Evolutionary conservation across 1,140 invertebrate genomes (phyloP), one percentile per base, ranked within the genome.

Genomic region (Anthonomus grandis): DNA sequence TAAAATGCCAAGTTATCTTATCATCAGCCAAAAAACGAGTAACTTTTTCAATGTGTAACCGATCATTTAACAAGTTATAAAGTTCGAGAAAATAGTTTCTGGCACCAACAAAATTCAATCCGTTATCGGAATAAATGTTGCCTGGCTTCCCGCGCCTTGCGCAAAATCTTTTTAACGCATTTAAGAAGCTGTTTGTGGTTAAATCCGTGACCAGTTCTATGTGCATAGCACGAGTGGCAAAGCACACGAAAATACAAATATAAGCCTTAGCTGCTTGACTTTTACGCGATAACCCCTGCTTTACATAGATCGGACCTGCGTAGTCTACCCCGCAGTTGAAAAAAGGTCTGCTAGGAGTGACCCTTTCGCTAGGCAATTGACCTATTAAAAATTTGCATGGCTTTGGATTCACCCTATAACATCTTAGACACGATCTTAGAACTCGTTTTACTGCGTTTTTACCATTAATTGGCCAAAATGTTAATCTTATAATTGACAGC

Each of bases 1-100:
- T 64, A 25, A 68, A 67, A 34, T 65, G 45, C 64, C 64, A 68
- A 5, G 13, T 25, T 10, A 52, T 65, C 19, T 56, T 48, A 0
- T 51, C 8, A 8, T 19, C 13, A n/a, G 38, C 36, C 10, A 52
- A 13, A 21, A n/a, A 19, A 4, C 10, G 4, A 27, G 6, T 9
- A 48, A 48, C 19, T 27, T 48, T 25, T 15, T 4, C 8, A 15
- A n/a, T n/a, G n/a, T n/a, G n/a, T n/a, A 6, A 9, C 12, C 18
- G 4, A 5, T 39, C 12, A 10, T 3, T 13, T 31, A 55, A 21
- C 34, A 46, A 45, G 12, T 46, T 8, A 18, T 18, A 2, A 21
- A 60, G 24, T 19, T 45, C 13, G n/a, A 25, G 21, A 17, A 58
- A 38, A 31, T 62, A 27, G 24, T 38, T 36, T 1, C 50, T 49